These are phyloP conservation scores for Numida meleagris DNA, from an alignment of 2,113 vertebrate genomes.

Conservation along the genomic window DNA sequence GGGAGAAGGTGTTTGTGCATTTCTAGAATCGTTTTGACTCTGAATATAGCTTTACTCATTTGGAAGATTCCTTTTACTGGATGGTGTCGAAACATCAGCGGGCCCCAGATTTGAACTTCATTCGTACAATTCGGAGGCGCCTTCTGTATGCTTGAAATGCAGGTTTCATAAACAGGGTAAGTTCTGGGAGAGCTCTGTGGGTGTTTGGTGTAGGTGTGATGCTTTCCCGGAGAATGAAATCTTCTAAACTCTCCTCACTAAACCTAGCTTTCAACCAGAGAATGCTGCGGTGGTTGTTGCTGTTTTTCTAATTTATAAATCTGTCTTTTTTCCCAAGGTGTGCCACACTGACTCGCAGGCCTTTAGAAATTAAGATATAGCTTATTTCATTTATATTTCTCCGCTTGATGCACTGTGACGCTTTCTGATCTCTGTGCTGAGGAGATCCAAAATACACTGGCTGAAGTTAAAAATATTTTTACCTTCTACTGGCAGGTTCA, in stretches of 20 bases:
- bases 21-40: neutral
- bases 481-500: neutral
- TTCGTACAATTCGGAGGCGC: rapidly evolving
- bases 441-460: neutral
- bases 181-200: neutral
- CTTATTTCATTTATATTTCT: neutral
- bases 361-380: neutral
- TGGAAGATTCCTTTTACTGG: neutral
- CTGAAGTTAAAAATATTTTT: neutral
- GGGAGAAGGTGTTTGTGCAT: neutral
- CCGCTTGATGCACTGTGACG: neutral
- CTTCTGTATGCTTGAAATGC: neutral
- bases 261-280: neutral
- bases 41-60: neutral
- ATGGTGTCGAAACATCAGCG: rapidly evolving
- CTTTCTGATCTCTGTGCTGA: neutral
- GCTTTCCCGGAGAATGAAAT: neutral
- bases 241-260: neutral
- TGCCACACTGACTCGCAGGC: neutral
- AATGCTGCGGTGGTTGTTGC: neutral
- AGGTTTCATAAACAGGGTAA: constrained; percentile 50
- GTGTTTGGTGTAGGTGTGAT: neutral
- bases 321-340: neutral
- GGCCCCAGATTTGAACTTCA: neutral
- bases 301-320: neutral